Percentiles rank a stretch among this genome's conserved stretches.
These are phyloP conservation scores for Drosophila serrata DNA, from an alignment of 1,140 invertebrate species.

Conservation along the genomic window DNA sequence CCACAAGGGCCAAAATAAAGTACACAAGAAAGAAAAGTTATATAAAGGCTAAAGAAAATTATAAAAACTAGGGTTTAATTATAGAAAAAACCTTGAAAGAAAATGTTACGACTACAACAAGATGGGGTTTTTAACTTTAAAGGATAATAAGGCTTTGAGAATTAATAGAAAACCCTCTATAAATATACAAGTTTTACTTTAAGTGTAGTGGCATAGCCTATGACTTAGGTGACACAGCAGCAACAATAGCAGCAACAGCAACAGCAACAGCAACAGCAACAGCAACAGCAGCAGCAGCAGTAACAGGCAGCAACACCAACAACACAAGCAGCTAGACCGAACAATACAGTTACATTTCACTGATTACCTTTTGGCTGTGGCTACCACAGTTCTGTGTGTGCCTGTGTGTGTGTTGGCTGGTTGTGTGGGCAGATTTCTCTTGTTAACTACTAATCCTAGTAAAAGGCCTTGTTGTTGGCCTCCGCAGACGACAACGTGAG, in stretches of 20 bases:
- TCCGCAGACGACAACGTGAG: conserved; percentile 63
- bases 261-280: neutral
- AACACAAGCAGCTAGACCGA: conserved; percentile 52
- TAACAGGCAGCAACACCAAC: conserved; percentile 1
- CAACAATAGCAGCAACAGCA: conserved; percentile 17
- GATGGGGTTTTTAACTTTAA: neutral
- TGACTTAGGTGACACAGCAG: conserved; percentile 59
- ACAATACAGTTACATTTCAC: conserved; percentile 83
- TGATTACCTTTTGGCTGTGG: conserved; percentile 82
- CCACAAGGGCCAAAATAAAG: conserved; percentile 9
- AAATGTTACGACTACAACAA: neutral
- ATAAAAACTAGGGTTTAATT: neutral
- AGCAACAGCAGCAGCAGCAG: neutral
- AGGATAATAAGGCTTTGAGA: neutral
- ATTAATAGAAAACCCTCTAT: neutral
- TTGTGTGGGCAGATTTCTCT: conserved; percentile 79
- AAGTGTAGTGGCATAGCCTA: conserved; percentile 26
- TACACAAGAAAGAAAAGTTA: conserved; percentile 1
- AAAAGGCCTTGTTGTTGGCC: conserved; percentile 75
- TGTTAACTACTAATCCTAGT: conserved; percentile 83
- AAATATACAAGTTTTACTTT: neutral
- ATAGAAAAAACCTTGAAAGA: neutral
- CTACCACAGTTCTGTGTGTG: conserved; percentile 3
- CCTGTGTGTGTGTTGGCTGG: conserved; percentile 25
- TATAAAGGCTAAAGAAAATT: neutral